Evolutionary conservation across 1,140 invertebrate species (phyloP).

Genomic region (Trinorchestia longiramus): DNA sequence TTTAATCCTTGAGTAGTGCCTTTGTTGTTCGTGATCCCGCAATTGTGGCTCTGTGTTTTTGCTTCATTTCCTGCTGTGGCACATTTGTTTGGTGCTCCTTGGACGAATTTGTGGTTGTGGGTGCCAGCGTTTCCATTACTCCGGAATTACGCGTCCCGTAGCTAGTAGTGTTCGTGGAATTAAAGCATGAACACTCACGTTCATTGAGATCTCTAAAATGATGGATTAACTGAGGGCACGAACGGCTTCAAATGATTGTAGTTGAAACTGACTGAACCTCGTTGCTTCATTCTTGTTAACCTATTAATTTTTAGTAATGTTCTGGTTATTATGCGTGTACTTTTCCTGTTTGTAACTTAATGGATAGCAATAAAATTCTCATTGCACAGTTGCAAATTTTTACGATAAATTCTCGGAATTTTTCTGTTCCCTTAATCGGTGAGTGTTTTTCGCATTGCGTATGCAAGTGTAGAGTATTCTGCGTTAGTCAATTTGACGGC

Average conservation of each 20-base stretch:
- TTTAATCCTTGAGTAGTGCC: background rate
- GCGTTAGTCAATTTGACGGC: too few species aligned
- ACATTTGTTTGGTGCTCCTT: background rate
- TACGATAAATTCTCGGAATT: too few species aligned
- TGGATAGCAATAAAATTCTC: too few species aligned
- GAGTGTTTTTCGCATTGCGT: too few species aligned
- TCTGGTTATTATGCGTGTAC: too few species aligned
- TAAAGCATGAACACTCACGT: background rate
- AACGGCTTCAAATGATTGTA: background rate
- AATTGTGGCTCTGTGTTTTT: background rate
- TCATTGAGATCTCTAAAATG: background rate
- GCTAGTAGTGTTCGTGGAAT: background rate
- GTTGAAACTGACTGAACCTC: background rate
- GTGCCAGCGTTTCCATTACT: background rate
- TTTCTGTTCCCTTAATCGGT: too few species aligned
- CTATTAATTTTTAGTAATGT: too few species aligned
- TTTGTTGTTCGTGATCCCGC: background rate
- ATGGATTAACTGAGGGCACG: background rate
- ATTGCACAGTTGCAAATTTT: too few species aligned
- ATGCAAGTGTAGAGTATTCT: too few species aligned
- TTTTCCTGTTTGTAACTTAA: too few species aligned
- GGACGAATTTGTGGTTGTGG: background rate
- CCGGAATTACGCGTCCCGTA: background rate
- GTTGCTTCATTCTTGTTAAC: too few species aligned
- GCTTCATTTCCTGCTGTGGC: background rate